Conservation (phyloP, 2,888 invertebrate genomes). For the Noctua janthina region DNA sequence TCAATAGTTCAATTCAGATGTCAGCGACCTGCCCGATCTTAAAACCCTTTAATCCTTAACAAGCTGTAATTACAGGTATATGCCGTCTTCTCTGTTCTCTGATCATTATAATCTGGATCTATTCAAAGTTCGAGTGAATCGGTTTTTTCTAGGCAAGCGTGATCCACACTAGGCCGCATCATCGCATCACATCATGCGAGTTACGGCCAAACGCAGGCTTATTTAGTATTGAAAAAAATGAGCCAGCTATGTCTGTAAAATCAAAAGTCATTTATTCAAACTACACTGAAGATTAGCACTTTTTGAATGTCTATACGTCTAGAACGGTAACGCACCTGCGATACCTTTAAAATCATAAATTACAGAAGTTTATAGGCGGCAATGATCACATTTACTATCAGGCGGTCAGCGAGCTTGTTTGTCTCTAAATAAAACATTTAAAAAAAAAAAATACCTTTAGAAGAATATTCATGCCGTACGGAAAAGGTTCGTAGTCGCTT, state of each 20-base stretch:
- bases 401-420: neutral
- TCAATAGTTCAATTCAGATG: no score
- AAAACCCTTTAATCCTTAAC: neutral
- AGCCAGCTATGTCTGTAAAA: neutral
- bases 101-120: neutral
- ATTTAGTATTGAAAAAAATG: neutral
- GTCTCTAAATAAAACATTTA: neutral
- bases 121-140: neutral
- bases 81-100: neutral
- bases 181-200: neutral
- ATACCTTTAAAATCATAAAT: neutral
- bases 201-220: neutral
- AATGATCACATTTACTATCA: neutral
- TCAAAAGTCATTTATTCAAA: no score
- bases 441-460: neutral
- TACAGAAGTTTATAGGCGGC: neutral
- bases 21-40: no score
- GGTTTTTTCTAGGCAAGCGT: neutral
- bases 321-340: neutral
- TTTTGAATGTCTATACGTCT: neutral
- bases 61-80: neutral
- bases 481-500: slow-evolving; percentile 9
- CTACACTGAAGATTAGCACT: neutral
- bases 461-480: neutral
- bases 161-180: neutral